Conservation (phyloP, 2,113 vertebrate genomes). For the Gymnocephalus cernua region DNA sequence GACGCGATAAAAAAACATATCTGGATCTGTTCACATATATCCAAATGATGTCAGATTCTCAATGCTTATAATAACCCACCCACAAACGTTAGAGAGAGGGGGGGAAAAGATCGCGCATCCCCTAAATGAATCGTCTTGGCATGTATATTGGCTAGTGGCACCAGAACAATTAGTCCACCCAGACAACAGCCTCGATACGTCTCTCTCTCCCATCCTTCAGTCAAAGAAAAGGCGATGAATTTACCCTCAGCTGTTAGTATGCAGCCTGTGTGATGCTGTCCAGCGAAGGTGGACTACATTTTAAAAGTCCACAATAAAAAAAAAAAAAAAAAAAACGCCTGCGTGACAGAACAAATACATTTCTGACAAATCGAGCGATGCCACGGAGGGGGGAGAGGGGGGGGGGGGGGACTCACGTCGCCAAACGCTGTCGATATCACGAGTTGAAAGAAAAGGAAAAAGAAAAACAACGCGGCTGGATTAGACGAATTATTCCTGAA, state of each 20-base stretch:
- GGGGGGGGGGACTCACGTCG: conserved; percentile 46
- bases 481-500: conserved; percentile 78
- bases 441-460: not conserved
- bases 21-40: conserved; percentile 57
- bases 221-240: conserved; percentile 42
- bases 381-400: conserved; percentile 16
- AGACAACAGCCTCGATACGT: conserved; percentile 63
- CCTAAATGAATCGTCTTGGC: conserved; percentile 68
- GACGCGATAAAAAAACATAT: conserved; percentile 37
- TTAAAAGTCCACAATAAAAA: conserved; percentile 68
- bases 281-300: conserved; percentile 75
- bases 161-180: conserved; percentile 75
- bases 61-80: conserved; percentile 77
- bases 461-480: conserved; percentile 59
- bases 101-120: conserved; percentile 69
- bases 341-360: conserved; percentile 59
- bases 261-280: conserved; percentile 78
- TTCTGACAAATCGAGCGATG: conserved; percentile 61
- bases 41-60: conserved; percentile 81
- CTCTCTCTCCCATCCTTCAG: conserved; percentile 65
- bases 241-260: conserved; percentile 58
- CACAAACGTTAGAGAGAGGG: conserved; percentile 57
- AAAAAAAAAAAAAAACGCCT: conserved; percentile 24
- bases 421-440: conserved; percentile 36
- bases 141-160: conserved; percentile 61